A percentile compares a stretch with the other conserved stretches of the same genome.
phyloP scores from a whole-genome alignment of 2,888 invertebrate genomes.

The Nomada fucata region DNA sequence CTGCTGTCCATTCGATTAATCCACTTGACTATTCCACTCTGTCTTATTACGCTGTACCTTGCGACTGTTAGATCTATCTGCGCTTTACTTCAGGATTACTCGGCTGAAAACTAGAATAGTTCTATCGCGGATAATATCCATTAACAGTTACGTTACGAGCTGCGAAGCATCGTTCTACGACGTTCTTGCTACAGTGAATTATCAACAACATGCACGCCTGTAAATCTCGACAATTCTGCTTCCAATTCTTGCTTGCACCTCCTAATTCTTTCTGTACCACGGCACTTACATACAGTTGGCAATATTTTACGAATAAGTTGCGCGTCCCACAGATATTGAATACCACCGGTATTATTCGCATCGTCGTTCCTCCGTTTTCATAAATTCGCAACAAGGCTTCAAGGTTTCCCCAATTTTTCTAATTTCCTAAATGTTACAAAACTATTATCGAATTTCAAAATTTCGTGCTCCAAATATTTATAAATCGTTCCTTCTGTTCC shows the following conservation, averaged over 20 bases:
- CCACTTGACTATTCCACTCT: slow-evolving; percentile 60
- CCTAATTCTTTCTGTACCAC: slow-evolving; percentile 45
- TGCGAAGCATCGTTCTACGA: slow-evolving; percentile 59
- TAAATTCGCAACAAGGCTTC: slow-evolving; percentile 1
- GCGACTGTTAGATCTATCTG: slow-evolving; percentile 55
- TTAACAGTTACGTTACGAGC: slow-evolving; percentile 63
- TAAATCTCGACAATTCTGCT: slow-evolving; percentile 52
- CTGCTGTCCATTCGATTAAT: slow-evolving; percentile 41
- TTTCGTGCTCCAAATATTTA: too few relatives aligned
- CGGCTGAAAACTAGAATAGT: slow-evolving; percentile 63
- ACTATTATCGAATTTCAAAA: too few relatives aligned
- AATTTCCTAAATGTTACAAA: too few relatives aligned
- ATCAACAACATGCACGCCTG: slow-evolving; percentile 54
- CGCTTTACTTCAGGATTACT: slow-evolving; percentile 57
- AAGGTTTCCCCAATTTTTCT: neutral
- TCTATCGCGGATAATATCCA: slow-evolving; percentile 63
- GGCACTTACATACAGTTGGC: slow-evolving; percentile 8
- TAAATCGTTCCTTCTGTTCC: too few relatives aligned
- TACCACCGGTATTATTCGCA: neutral
- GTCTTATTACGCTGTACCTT: slow-evolving; percentile 57
- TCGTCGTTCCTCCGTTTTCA: neutral
- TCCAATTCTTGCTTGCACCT: slow-evolving; percentile 36
- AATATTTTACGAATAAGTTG: slow-evolving; percentile 34
- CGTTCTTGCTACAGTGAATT: slow-evolving; percentile 55
- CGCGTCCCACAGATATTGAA: neutral